phyloP scores from a whole-genome alignment of 2,797 vertebrate genomes.

The Tapirus indicus region DNA sequence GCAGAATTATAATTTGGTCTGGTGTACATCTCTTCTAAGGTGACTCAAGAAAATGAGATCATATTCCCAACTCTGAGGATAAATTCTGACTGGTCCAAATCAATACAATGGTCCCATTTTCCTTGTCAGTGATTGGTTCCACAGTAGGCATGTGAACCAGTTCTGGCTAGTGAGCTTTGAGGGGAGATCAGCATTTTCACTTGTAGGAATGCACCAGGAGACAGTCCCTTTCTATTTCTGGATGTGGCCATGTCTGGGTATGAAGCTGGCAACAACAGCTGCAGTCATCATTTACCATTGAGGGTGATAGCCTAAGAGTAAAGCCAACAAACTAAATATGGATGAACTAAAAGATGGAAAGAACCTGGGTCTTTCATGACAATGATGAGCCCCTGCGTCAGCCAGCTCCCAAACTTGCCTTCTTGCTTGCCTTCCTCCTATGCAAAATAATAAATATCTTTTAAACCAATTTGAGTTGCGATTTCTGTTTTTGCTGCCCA shows the following conservation, averaged over 20 bases:
- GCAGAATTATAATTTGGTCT: not conserved
- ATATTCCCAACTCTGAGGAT: not conserved
- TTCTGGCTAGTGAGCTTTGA: not conserved
- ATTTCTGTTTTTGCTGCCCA: not conserved
- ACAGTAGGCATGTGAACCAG: not conserved
- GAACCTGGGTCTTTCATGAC: not conserved
- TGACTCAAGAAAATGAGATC: not conserved
- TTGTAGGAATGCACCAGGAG: not conserved
- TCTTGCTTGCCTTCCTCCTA: not conserved
- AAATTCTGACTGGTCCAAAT: not conserved
- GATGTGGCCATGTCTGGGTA: not conserved
- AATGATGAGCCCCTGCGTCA: not conserved
- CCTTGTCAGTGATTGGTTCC: not conserved
- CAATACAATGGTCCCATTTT: not conserved
- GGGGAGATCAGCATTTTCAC: not conserved
- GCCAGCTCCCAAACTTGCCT: not conserved
- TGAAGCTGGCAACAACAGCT: not conserved
- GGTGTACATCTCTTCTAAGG: not conserved
- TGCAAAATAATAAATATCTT: not conserved
- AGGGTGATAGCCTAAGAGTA: not conserved
- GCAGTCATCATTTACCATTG: not conserved
- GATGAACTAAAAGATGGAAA: not conserved
- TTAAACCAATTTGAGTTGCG: not conserved
- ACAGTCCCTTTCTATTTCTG: not conserved
- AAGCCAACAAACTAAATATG: not conserved